These are phyloP conservation scores for Drosophila kuntzei DNA, from an alignment of 2,888 invertebrate genomes.

Conservation along the genomic window DNA sequence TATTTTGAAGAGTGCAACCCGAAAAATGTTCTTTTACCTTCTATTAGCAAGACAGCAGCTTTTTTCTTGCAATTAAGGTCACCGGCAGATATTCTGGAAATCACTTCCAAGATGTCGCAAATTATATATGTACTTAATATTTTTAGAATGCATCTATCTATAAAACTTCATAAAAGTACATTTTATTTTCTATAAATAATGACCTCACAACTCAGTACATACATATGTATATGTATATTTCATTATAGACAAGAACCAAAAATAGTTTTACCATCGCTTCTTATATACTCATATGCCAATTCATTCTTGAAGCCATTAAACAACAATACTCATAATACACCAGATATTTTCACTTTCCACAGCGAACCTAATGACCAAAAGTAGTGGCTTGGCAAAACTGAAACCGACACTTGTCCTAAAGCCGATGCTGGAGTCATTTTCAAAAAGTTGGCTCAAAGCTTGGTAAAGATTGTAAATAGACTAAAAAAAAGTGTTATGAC, in stretches of 20 bases:
- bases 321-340: constrained; percentile 25
- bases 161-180: background rate
- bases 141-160: too few relatives aligned
- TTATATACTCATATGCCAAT: constrained; percentile 10
- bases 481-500: constrained; percentile 33
- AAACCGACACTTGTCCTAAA: constrained; percentile 42
- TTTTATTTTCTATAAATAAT: constrained; percentile 27
- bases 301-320: constrained; percentile 15
- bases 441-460: constrained; percentile 16
- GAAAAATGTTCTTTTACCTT: too few relatives aligned
- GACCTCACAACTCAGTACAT: constrained; percentile 18
- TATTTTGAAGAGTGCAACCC: too few relatives aligned
- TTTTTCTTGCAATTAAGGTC: too few relatives aligned
- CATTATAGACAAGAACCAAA: background rate
- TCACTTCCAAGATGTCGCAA: too few relatives aligned
- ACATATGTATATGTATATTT: too few relatives aligned
- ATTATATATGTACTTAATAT: too few relatives aligned
- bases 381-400: constrained; percentile 31
- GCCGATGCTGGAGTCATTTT: constrained; percentile 28
- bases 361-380: constrained; percentile 35
- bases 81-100: too few relatives aligned
- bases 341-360: constrained; percentile 56
- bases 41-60: too few relatives aligned
- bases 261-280: background rate
- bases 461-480: constrained; percentile 37